A percentile compares a stretch with the other conserved stretches of the same genome.
phyloP scores from a whole-genome alignment of 2,888 invertebrate species.

The Subacronicta megacephala region DNA sequence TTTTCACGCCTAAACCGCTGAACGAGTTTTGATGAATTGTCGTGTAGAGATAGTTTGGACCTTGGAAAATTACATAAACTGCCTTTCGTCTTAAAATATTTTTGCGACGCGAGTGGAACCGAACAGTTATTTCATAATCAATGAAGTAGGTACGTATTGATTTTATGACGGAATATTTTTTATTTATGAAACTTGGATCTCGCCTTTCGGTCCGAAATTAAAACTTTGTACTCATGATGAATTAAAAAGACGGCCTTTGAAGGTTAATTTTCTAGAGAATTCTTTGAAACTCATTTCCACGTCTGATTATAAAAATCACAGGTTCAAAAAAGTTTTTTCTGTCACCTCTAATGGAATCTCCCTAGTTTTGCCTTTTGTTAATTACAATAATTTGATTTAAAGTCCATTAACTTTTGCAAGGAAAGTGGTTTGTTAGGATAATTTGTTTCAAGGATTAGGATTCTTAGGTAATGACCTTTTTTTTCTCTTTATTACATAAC shows the following conservation, averaged over 20 bases:
- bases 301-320: slow-evolving; percentile 46
- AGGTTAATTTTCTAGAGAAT: slow-evolving; percentile 26
- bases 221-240: slow-evolving; percentile 28
- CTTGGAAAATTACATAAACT: too few relatives aligned
- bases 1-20: too few relatives aligned
- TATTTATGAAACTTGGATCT: too few relatives aligned
- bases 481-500: too few relatives aligned
- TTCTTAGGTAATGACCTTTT: slow-evolving; percentile 23
- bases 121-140: too few relatives aligned
- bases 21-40: too few relatives aligned
- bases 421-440: slow-evolving; percentile 21
- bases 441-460: slow-evolving; percentile 21
- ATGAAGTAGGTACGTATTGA: too few relatives aligned
- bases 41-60: too few relatives aligned
- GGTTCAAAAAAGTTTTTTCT: slow-evolving; percentile 50
- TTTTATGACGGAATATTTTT: too few relatives aligned
- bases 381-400: slow-evolving; percentile 48
- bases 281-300: slow-evolving; percentile 45
- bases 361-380: slow-evolving; percentile 47
- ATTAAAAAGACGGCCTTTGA: slow-evolving; percentile 40
- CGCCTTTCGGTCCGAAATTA: neutral
- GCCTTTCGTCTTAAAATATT: too few relatives aligned
- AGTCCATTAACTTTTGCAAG: slow-evolving; percentile 39
- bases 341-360: slow-evolving; percentile 48
- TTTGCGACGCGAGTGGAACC: too few relatives aligned